Percentiles rank a stretch among this genome's conserved stretches.
Conservation (phyloP, 2,888 invertebrate genomes). For the Drosophila atroscutellata region DNA sequence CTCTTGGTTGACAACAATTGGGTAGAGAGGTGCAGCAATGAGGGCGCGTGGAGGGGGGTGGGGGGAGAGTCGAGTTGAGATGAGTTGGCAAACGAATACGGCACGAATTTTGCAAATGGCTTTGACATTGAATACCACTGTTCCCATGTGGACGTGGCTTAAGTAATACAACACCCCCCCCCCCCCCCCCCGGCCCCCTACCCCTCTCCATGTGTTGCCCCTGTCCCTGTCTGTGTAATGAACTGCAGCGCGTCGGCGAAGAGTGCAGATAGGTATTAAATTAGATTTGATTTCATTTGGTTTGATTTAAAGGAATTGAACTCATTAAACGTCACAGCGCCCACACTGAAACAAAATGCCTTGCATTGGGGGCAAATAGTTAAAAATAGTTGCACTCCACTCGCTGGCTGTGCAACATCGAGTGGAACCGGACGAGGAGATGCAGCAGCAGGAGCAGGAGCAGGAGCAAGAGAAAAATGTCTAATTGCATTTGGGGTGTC, state of each 20-base stretch:
- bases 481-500: slow-evolving; percentile 35
- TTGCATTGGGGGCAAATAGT: not conserved
- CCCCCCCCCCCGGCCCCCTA: not conserved
- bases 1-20: slow-evolving; percentile 15
- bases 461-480: slow-evolving; percentile 4
- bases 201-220: not conserved
- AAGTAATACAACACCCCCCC: not conserved
- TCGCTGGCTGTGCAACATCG: slow-evolving; percentile 23
- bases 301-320: slow-evolving; percentile 55
- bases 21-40: not conserved
- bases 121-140: slow-evolving; percentile 53
- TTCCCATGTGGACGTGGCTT: slow-evolving; percentile 11
- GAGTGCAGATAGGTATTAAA: slow-evolving; percentile 29
- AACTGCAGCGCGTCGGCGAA: slow-evolving; percentile 19
- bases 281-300: slow-evolving; percentile 38
- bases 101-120: slow-evolving; percentile 41
- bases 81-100: slow-evolving; percentile 23
- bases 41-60: rapidly evolving
- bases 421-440: not conserved
- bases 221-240: slow-evolving; percentile 35
- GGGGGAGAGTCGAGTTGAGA: not conserved
- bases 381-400: slow-evolving; percentile 41
- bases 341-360: slow-evolving; percentile 10
- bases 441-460: not conserved
- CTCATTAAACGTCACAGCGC: slow-evolving; percentile 26